Evolutionary conservation across 2,797 vertebrate species (phyloP).

Genomic region (Eulemur mongoz): DNA sequence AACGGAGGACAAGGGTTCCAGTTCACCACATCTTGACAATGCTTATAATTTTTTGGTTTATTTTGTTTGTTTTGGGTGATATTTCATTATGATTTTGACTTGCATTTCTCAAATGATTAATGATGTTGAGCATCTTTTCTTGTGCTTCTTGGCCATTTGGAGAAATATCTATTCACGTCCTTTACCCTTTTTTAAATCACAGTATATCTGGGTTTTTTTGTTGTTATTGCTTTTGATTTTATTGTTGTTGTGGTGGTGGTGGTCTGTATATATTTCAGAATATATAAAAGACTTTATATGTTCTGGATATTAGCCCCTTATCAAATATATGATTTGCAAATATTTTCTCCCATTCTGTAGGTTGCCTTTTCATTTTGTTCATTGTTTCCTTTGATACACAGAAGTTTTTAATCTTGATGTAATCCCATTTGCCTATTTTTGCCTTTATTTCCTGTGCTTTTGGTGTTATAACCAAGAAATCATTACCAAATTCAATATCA

Average conservation of each 20-base stretch:
- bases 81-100: not conserved
- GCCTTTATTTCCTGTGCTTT: not conserved
- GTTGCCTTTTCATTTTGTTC: not conserved
- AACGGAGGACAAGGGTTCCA: not conserved
- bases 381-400: not conserved
- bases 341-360: not conserved
- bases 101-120: constrained; percentile 8
- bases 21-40: not conserved
- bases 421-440: not conserved
- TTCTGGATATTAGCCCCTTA: not conserved
- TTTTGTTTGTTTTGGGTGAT: not conserved
- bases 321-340: not conserved
- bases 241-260: not conserved
- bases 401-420: not conserved
- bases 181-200: not conserved
- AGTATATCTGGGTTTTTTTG: not conserved
- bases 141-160: not conserved
- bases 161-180: not conserved
- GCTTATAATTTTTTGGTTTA: not conserved
- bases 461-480: not conserved
- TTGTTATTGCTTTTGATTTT: not conserved
- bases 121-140: not conserved
- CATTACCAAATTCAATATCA: not conserved
- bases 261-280: not conserved
- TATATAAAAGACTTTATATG: not conserved